Conservation (phyloP, 2,888 invertebrate species). For the Lasioglossum leucozonium region DNA sequence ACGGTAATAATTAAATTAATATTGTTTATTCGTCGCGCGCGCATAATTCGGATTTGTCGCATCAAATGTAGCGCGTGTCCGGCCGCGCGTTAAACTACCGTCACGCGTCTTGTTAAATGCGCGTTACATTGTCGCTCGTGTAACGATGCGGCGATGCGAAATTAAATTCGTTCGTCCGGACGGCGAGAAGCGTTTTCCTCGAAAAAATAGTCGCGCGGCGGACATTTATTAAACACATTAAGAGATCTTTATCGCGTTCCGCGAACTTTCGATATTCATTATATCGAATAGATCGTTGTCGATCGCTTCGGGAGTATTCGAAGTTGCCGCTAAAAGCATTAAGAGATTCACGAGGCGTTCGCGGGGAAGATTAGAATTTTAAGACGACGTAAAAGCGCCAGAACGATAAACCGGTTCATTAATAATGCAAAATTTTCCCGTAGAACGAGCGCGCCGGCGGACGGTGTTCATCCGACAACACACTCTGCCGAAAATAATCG, state of each 20-base stretch:
- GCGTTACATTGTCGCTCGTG: neutral
- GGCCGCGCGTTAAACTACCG: neutral
- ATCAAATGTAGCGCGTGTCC: neutral
- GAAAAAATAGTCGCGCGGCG: neutral
- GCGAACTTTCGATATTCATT: neutral
- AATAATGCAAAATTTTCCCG: neutral
- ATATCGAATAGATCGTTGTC: neutral
- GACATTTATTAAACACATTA: neutral
- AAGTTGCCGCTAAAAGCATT: neutral
- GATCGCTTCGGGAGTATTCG: neutral
- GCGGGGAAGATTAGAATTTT: neutral
- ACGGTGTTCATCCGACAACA: too few species aligned
- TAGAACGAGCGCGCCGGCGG: too few species aligned
- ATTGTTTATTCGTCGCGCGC: neutral
- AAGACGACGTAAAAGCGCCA: neutral
- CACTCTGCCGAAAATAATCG: neutral
- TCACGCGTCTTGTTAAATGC: neutral
- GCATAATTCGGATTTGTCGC: neutral
- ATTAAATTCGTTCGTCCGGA: neutral
- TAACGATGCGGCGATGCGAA: neutral
- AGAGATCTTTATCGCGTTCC: neutral
- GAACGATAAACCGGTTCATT: neutral
- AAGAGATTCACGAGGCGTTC: neutral
- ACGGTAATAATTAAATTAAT: neutral
- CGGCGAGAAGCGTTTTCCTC: neutral